phyloP scores from a whole-genome alignment of 2,797 vertebrate genomes.

The Acipenser ruthenus region DNA sequence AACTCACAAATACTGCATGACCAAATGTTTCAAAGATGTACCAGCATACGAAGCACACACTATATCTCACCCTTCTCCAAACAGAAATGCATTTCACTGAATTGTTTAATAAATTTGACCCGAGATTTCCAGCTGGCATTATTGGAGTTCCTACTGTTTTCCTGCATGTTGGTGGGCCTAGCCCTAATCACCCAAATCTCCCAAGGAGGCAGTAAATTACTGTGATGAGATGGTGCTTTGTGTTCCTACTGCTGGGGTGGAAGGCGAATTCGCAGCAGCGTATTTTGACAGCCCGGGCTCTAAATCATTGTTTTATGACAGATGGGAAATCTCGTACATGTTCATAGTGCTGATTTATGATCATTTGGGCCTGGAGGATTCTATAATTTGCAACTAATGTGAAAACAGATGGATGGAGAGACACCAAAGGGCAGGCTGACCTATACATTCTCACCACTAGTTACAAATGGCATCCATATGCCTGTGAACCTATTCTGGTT shows the following conservation, averaged over 20 bases:
- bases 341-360: slow-evolving; percentile 91
- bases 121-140: slow-evolving; percentile 89
- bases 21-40: slow-evolving; percentile 58
- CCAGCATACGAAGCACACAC: slow-evolving; percentile 59
- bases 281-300: slow-evolving; percentile 93
- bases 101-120: slow-evolving; percentile 83
- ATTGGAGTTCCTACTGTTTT: slow-evolving; percentile 98
- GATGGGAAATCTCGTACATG: slow-evolving; percentile 89
- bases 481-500: slow-evolving; percentile 52
- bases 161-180: slow-evolving; percentile 97
- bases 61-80: slow-evolving; percentile 69
- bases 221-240: slow-evolving; percentile 91
- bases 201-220: slow-evolving; percentile 98
- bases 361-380: slow-evolving; percentile 93
- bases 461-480: slow-evolving; percentile 98
- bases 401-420: slow-evolving; percentile 98
- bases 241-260: slow-evolving; percentile 81
- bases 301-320: slow-evolving; percentile 99
- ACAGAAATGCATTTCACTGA: slow-evolving; percentile 66
- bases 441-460: slow-evolving; percentile 69
- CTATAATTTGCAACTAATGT: slow-evolving; percentile 91
- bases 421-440: slow-evolving; percentile 79
- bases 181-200: slow-evolving; percentile 89
- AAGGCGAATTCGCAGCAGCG: slow-evolving; percentile 75
- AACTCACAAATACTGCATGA: slow-evolving; percentile 66